Conservation (phyloP, 2,113 vertebrate species). For the Pavo muticus region DNA sequence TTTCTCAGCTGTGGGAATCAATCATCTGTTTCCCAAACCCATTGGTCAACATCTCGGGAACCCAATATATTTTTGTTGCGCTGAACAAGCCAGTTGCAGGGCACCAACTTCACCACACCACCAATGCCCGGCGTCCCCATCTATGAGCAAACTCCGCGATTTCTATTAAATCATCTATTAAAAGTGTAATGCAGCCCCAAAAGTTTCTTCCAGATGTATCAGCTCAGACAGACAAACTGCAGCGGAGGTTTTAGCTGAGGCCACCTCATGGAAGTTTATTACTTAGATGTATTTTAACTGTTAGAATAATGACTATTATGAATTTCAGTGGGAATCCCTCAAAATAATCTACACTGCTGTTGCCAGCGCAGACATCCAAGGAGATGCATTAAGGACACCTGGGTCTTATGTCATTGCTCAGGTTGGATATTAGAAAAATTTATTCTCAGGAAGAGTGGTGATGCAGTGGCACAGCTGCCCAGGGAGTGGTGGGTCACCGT, state of each 20-base stretch:
- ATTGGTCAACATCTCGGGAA: slow-evolving; percentile 77
- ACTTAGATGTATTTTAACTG: neutral
- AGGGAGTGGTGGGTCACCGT: too few species aligned
- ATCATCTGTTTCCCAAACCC: slow-evolving; percentile 80
- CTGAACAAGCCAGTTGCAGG: slow-evolving; percentile 53
- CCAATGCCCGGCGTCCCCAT: slow-evolving; percentile 8
- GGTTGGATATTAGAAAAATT: too few species aligned
- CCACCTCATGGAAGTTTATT: neutral
- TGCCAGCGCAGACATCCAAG: neutral
- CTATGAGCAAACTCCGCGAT: neutral
- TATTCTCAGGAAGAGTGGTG: too few species aligned
- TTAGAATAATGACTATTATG: neutral
- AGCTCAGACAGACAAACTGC: neutral
- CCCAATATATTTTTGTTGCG: slow-evolving; percentile 77
- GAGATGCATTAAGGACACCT: neutral
- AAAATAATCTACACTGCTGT: neutral
- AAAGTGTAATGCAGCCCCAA: neutral
- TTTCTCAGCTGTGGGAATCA: slow-evolving; percentile 85
- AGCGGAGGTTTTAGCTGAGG: neutral
- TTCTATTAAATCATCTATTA: neutral
- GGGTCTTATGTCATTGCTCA: neutral
- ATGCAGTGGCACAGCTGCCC: too few species aligned
- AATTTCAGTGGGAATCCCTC: neutral
- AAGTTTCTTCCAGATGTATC: neutral
- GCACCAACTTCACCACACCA: slow-evolving; percentile 44